Base-by-base conservation (phyloP, 2,888 invertebrate species). In the Philonicus albiceps region DNA sequence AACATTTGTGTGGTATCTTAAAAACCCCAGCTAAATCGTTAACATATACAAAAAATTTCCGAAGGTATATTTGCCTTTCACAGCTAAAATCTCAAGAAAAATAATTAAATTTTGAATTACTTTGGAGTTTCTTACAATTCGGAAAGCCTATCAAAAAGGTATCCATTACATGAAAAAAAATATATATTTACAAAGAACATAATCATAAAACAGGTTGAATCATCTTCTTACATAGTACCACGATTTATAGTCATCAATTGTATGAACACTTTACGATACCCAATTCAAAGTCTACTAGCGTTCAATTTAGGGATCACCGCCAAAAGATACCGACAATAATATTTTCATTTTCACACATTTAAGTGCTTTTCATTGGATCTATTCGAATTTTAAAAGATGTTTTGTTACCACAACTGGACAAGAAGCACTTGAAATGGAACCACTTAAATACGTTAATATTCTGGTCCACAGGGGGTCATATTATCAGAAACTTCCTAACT, bases 321-420 rank as follows among this genome's bases (percentile, higher is more conserved):
- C 80, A 80, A 80, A 49, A 80, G 80, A 80, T 53, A 31, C 80
- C 80, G 80, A 49, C 80, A 53, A 80, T 22, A 80, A 53, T 34
- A 30, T 53, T 80, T 80, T 80, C 31, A 80, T 80, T 80, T 80
- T 80, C 80, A 80, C 80, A 80, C 80, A 53, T 80, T 80, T 80
- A 53, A 80, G 80, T 80, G 80, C 49, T 53, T 80, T 80, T 80
- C 80, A 80, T 80, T 80, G 30, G 27, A 22, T 76, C 74, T 19
- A 37, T 74, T 74, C 34, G 74, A 34, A 74, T 37, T 4, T 30
- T 30, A 80, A 53, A 80, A 30, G 53, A 6, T 43, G 27, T 76
- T 76, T 43, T 76, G 34, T 76, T 76, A 16, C 27, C 37, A 13
- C 40, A 76, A 37, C 40, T 19, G 37, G 37, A 8, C 27, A 40